These are phyloP conservation scores for Merluccius polli DNA, from an alignment of 2,797 vertebrate genomes.

Conservation along the genomic window DNA sequence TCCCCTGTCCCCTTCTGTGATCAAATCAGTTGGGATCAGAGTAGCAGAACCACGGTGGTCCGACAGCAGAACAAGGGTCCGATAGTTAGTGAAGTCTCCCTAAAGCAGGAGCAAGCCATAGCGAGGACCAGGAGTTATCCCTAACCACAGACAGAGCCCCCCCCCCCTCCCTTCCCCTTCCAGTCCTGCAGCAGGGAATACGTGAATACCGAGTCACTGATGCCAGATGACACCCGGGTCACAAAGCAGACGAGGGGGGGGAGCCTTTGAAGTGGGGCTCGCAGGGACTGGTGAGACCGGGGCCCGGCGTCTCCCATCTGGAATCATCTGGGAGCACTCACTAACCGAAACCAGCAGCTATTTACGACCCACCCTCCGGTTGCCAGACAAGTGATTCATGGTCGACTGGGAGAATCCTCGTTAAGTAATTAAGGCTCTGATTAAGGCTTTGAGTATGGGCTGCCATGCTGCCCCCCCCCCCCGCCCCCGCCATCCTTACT, in stretches of 20 bases:
- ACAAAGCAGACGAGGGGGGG: slow-evolving; percentile 8
- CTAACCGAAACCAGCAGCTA: slow-evolving; percentile 62
- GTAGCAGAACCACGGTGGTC: slow-evolving; percentile 26
- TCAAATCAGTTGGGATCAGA: slow-evolving; percentile 2
- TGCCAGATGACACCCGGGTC: slow-evolving; percentile 40
- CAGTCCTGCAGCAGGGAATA: slow-evolving; percentile 7
- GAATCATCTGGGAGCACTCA: slow-evolving; percentile 74
- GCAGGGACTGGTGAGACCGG: slow-evolving; percentile 61
- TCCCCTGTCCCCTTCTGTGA: no score
- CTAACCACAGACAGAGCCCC: slow-evolving; percentile 39
- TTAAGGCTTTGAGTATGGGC: slow-evolving; percentile 64
- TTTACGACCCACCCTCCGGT: slow-evolving; percentile 68
- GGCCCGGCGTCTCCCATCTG: slow-evolving; percentile 63
- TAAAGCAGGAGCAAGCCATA: slow-evolving; percentile 19
- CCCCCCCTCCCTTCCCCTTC: no score
- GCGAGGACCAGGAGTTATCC: slow-evolving; percentile 44
- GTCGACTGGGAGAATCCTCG: slow-evolving; percentile 68
- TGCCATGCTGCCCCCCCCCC: slow-evolving; percentile 25
- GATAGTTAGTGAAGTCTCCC: slow-evolving; percentile 25
- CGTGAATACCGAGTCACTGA: slow-evolving; percentile 40
- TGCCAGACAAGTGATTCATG: slow-evolving; percentile 68
- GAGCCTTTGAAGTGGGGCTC: slow-evolving; percentile 71
- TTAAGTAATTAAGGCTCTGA: slow-evolving; percentile 74
- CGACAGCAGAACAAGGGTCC: slow-evolving; percentile 45
- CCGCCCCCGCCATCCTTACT: neutral